Evolutionary conservation across 2,797 vertebrate species (phyloP).

Genomic region (Peromyscus eremicus): DNA sequence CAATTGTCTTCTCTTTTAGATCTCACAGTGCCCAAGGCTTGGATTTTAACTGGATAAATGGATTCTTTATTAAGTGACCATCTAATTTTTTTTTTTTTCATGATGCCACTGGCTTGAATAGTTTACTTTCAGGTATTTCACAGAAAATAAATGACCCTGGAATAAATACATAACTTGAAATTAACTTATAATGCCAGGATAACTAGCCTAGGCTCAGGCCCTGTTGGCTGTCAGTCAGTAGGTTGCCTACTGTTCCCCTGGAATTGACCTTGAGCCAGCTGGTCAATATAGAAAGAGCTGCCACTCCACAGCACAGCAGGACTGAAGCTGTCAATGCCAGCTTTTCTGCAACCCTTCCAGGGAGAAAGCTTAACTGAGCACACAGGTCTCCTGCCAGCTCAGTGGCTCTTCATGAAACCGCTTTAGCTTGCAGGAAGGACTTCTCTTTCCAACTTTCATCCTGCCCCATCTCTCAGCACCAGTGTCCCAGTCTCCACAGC

Average conservation of each 20-base stretch:
- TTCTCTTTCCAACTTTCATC: conserved; percentile 22
- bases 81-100: conserved; percentile 51
- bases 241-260: conserved; percentile 31
- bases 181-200: conserved; percentile 42
- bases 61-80: conserved; percentile 43
- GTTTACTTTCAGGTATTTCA: conserved; percentile 60
- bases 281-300: conserved; percentile 58
- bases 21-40: conserved; percentile 17
- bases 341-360: conserved; percentile 39
- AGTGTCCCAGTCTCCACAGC: conserved; percentile 5
- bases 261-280: conserved; percentile 57
- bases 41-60: conserved; percentile 8
- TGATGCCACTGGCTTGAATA: conserved; percentile 24
- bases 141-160: neutral
- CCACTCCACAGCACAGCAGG: conserved; percentile 22
- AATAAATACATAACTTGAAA: conserved; percentile 67
- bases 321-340: conserved; percentile 41
- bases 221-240: conserved; percentile 21
- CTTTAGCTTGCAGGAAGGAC: conserved; percentile 10
- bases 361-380: conserved; percentile 31
- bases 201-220: neutral
- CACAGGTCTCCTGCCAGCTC: conserved; percentile 37
- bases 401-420: neutral
- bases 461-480: neutral
- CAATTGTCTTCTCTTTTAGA: neutral